These are phyloP conservation scores for Tokudaia muenninki DNA, from an alignment of 2,797 vertebrate species.

Conservation along the genomic window DNA sequence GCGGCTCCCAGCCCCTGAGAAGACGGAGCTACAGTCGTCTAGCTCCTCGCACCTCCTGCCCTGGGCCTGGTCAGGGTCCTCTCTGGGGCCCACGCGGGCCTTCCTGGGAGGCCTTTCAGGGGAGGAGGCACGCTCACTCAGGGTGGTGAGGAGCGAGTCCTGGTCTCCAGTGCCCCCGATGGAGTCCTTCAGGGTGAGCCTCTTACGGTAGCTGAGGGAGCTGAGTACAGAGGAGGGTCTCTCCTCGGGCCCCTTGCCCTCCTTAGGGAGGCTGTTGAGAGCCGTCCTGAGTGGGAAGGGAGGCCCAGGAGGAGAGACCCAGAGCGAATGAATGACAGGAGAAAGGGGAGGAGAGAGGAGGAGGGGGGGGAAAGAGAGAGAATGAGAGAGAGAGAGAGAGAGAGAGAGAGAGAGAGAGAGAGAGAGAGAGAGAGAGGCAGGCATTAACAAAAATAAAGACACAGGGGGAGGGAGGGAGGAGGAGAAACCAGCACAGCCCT, in stretches of 20 bases:
- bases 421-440: neutral
- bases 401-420: neutral
- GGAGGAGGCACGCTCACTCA: slow-evolving; percentile 91
- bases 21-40: slow-evolving; percentile 87
- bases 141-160: slow-evolving; percentile 91
- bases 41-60: slow-evolving; percentile 74
- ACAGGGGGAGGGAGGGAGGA: slow-evolving; percentile 54
- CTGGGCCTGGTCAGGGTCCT: slow-evolving; percentile 4
- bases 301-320: neutral
- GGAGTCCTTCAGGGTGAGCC: slow-evolving; percentile 92
- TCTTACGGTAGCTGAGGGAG: slow-evolving; percentile 97
- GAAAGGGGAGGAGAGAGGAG: neutral
- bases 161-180: slow-evolving; percentile 93
- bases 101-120: slow-evolving; percentile 90
- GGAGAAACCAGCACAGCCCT: neutral
- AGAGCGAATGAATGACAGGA: neutral
- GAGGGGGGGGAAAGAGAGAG: neutral
- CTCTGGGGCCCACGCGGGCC: slow-evolving; percentile 84
- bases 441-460: slow-evolving; percentile 76
- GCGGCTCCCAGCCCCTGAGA: slow-evolving; percentile 89
- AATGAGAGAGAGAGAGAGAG: neutral
- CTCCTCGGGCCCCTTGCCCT: slow-evolving; percentile 91
- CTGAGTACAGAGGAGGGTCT: slow-evolving; percentile 93
- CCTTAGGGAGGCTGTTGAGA: slow-evolving; percentile 89
- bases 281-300: slow-evolving; percentile 86